phyloP scores from a whole-genome alignment of 2,797 vertebrate genomes.

The Microcaecilia unicolor region DNA sequence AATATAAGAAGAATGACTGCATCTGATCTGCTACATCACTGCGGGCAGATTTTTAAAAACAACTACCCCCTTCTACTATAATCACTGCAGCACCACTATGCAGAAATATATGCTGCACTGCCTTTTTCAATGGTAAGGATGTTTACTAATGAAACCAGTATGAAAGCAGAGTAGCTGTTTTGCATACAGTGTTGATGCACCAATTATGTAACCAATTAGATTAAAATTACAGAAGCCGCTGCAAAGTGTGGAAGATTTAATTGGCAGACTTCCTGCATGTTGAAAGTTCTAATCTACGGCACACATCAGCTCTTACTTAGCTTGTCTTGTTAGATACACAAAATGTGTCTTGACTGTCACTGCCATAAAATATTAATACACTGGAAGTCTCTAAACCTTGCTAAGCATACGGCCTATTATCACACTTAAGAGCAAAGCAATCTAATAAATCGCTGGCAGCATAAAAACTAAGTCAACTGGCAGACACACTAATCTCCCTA shows the following conservation, averaged over 20 bases:
- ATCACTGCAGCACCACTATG: too few species aligned
- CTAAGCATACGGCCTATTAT: slow-evolving; percentile 72
- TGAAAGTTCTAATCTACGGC: slow-evolving; percentile 48
- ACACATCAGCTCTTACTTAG: slow-evolving; percentile 43
- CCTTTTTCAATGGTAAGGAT: too few species aligned
- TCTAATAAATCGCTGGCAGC: slow-evolving; percentile 66
- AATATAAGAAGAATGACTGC: background rate
- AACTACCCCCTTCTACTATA: too few species aligned
- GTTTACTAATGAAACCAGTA: background rate
- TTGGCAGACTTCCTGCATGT: slow-evolving; percentile 37
- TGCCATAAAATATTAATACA: slow-evolving; percentile 72
- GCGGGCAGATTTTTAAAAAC: background rate
- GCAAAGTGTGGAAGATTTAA: slow-evolving; percentile 37
- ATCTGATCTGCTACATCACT: slow-evolving; percentile 4
- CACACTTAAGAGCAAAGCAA: slow-evolving; percentile 71
- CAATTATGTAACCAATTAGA: slow-evolving; percentile 39
- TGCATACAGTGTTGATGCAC: slow-evolving; percentile 19
- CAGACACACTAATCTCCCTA: slow-evolving; percentile 60
- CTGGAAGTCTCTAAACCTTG: slow-evolving; percentile 71
- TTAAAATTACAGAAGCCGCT: slow-evolving; percentile 36
- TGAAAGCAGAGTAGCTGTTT: slow-evolving; percentile 9
- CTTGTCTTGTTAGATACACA: slow-evolving; percentile 72
- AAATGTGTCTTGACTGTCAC: slow-evolving; percentile 68
- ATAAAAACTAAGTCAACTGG: slow-evolving; percentile 70
- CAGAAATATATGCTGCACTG: too few species aligned